A percentile compares a stretch with the other conserved stretches of the same genome.
phyloP scores from a whole-genome alignment of 2,888 invertebrate species.

The Boloria euphrosyne region DNA sequence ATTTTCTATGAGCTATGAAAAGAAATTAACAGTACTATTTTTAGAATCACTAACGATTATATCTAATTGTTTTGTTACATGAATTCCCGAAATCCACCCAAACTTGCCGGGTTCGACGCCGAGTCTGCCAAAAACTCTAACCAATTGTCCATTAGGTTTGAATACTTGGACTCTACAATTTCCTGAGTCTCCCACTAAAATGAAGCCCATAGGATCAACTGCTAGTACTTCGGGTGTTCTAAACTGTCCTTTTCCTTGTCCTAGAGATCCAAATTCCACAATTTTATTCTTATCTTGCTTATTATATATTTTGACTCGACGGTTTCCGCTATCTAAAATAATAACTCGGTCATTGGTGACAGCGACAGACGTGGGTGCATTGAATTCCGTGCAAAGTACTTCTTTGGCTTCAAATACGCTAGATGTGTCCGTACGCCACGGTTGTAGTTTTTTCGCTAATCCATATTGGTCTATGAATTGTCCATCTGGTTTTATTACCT shows the following conservation, averaged over 20 bases:
- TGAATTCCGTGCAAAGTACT: constrained; percentile 80
- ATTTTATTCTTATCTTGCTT: constrained; percentile 79
- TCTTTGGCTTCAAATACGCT: constrained; percentile 64
- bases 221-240: constrained; percentile 88
- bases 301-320: constrained; percentile 84
- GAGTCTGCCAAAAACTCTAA: constrained; percentile 84
- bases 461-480: constrained; percentile 84
- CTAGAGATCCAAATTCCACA: constrained; percentile 85
- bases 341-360: constrained; percentile 79
- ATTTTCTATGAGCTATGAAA: constrained; percentile 44
- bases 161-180: constrained; percentile 90
- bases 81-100: constrained; percentile 87
- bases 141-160: constrained; percentile 85
- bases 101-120: constrained; percentile 78
- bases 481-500: constrained; percentile 78
- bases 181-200: constrained; percentile 90
- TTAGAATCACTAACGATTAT: constrained; percentile 84
- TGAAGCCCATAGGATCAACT: constrained; percentile 87
- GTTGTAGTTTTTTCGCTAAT: constrained; percentile 62
- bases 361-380: constrained; percentile 87
- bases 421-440: constrained; percentile 47
- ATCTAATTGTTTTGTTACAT: constrained; percentile 83
- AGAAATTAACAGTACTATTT: constrained; percentile 75
- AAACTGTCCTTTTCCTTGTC: constrained; percentile 86
- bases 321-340: constrained; percentile 87